Conservation (phyloP, 2,888 invertebrate genomes). For the Exocentrus adspersus region DNA sequence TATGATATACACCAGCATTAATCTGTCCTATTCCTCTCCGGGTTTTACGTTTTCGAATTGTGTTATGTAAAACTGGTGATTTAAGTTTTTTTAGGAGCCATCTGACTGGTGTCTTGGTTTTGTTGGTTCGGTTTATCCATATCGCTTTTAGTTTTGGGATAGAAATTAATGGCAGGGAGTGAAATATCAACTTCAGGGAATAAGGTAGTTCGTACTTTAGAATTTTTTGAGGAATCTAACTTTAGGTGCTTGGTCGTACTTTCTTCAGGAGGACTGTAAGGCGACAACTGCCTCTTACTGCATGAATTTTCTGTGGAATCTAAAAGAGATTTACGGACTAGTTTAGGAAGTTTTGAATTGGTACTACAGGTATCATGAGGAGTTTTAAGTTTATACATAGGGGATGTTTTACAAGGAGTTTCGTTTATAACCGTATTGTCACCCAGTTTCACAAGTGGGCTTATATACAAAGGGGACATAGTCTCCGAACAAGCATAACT, state of each 20-base stretch:
- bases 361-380: slow-evolving; percentile 58
- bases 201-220: slow-evolving; percentile 60
- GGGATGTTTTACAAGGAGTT: slow-evolving; percentile 52
- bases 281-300: slow-evolving; percentile 43
- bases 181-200: slow-evolving; percentile 61
- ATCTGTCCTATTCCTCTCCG: slow-evolving; percentile 65
- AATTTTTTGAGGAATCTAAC: slow-evolving; percentile 48
- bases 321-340: slow-evolving; percentile 55
- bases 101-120: no score
- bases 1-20: slow-evolving; percentile 74
- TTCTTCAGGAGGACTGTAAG: slow-evolving; percentile 40
- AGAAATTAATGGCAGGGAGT: slow-evolving; percentile 68
- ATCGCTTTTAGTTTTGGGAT: slow-evolving; percentile 62
- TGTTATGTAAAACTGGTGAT: slow-evolving; percentile 23
- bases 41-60: slow-evolving; percentile 26
- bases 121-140: slow-evolving; percentile 33
- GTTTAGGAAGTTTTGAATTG: slow-evolving; percentile 52
- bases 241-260: slow-evolving; percentile 35
- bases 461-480: slow-evolving; percentile 49
- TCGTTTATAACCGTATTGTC: slow-evolving; percentile 34
- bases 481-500: slow-evolving; percentile 32
- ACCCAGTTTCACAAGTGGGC: slow-evolving; percentile 35
- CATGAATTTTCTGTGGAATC: slow-evolving; percentile 45
- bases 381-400: slow-evolving; percentile 56
- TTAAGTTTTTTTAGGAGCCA: slow-evolving; percentile 20